A percentile compares a stretch with the other conserved stretches of the same genome.
phyloP scores from a whole-genome alignment of 2,113 vertebrate species.

The Protomyctophum bolini region DNA sequence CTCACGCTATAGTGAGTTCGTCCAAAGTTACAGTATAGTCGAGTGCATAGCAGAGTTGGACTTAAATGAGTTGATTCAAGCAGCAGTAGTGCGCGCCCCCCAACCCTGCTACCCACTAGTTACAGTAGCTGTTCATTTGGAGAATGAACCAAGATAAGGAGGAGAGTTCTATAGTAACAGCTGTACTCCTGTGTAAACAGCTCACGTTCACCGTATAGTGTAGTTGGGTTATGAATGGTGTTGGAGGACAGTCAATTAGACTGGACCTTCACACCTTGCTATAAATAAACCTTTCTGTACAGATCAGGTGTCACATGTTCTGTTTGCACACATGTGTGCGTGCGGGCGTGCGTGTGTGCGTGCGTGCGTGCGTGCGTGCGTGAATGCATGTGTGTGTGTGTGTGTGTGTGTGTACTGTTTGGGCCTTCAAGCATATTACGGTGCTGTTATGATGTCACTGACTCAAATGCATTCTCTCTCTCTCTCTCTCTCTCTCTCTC shows the following conservation, averaged over 20 bases:
- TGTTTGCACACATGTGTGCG: constrained; percentile 7
- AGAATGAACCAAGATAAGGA: neutral
- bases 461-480: neutral
- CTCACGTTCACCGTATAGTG: neutral
- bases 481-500: constrained; percentile 50
- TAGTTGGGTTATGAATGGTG: neutral
- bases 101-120: neutral
- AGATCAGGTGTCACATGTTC: constrained; percentile 7
- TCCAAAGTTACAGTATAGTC: too few species aligned
- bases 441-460: too few species aligned
- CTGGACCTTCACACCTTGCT: constrained; percentile 16
- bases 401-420: neutral
- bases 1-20: too few species aligned
- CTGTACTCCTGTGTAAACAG: neutral
- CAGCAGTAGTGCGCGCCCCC: neutral
- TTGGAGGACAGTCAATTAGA: neutral
- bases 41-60: too few species aligned
- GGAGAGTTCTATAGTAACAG: neutral
- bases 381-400: neutral
- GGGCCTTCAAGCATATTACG: too few species aligned
- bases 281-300: constrained; percentile 20
- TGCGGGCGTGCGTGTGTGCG: neutral
- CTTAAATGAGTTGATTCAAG: too few species aligned
- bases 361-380: too few species aligned
- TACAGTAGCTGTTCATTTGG: neutral